Evolutionary conservation across 2,797 vertebrate species (phyloP).

Genomic region (Muraenolepis orangiensis): DNA sequence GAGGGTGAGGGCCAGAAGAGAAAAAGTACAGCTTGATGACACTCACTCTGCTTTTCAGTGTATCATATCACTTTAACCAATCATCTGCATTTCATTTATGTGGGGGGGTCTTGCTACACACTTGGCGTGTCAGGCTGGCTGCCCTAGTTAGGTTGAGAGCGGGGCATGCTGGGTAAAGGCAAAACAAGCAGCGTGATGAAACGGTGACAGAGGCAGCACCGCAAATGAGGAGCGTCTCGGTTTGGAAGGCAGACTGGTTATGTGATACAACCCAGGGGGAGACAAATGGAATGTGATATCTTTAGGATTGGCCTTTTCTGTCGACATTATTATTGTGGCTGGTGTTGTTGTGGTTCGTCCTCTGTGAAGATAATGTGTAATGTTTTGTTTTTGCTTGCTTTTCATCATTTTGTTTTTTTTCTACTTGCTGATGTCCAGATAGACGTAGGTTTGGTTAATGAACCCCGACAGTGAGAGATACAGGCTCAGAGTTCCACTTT

Average conservation of each 20-base stretch:
- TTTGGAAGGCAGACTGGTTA: slow-evolving; percentile 66
- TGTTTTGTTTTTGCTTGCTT: slow-evolving; percentile 50
- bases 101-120: slow-evolving; percentile 51
- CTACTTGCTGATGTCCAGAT: slow-evolving; percentile 30
- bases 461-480: slow-evolving; percentile 42
- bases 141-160: slow-evolving; percentile 67
- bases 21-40: slow-evolving; percentile 69
- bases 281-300: slow-evolving; percentile 70
- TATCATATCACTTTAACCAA: slow-evolving; percentile 73
- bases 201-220: slow-evolving; percentile 63
- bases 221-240: slow-evolving; percentile 54
- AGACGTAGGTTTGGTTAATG: slow-evolving; percentile 46
- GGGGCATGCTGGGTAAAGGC: slow-evolving; percentile 55
- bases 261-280: slow-evolving; percentile 55
- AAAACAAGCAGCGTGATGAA: slow-evolving; percentile 66
- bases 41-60: slow-evolving; percentile 72
- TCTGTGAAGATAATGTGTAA: slow-evolving; percentile 56
- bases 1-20: slow-evolving; percentile 58
- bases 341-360: slow-evolving; percentile 63
- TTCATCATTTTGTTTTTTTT: slow-evolving; percentile 36
- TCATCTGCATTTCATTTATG: slow-evolving; percentile 76
- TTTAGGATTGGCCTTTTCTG: slow-evolving; percentile 63
- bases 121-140: slow-evolving; percentile 69
- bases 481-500: slow-evolving; percentile 33
- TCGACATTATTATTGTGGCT: slow-evolving; percentile 53